These are phyloP conservation scores for Nomada flava DNA, from an alignment of 2,888 invertebrate species.

Conservation along the genomic window DNA sequence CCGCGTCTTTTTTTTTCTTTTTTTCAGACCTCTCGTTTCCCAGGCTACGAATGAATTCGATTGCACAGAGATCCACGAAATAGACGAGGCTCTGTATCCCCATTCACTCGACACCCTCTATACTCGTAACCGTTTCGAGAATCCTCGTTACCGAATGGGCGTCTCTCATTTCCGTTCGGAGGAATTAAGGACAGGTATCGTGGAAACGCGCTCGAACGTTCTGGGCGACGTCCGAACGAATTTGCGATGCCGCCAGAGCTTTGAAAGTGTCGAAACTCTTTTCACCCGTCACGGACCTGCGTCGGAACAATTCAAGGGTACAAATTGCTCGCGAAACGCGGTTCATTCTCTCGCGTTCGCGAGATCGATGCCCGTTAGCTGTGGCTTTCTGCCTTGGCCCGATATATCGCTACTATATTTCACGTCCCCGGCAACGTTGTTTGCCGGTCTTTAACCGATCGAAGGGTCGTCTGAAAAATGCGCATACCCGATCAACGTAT, in stretches of 20 bases:
- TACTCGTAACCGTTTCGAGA: neutral
- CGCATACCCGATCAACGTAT: neutral
- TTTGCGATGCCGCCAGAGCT: neutral
- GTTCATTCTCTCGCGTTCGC: conserved; percentile 23
- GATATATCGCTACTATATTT: conserved; percentile 54
- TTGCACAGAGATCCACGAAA: neutral
- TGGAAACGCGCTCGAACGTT: conserved; percentile 1
- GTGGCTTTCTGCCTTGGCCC: conserved; percentile 33
- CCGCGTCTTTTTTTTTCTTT: neutral
- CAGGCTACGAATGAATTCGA: neutral
- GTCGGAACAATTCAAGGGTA: conserved; percentile 68
- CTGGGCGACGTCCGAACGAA: neutral
- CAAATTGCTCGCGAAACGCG: conserved; percentile 67
- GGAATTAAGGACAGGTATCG: conserved; percentile 1
- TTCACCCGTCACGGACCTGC: conserved; percentile 55
- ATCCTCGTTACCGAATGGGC: neutral
- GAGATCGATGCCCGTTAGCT: conserved; percentile 60
- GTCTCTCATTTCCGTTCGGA: neutral
- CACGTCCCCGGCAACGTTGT: conserved; percentile 6
- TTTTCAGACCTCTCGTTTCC: neutral
- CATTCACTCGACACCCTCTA: neutral
- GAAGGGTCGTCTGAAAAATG: neutral
- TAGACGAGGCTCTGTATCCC: neutral
- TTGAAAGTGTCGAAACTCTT: conserved; percentile 38
- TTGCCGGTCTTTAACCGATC: neutral